Percentiles rank a stretch among this genome's conserved stretches.
Conservation (phyloP, 2,113 vertebrate genomes). For the cat (Felis catus) region DNA sequence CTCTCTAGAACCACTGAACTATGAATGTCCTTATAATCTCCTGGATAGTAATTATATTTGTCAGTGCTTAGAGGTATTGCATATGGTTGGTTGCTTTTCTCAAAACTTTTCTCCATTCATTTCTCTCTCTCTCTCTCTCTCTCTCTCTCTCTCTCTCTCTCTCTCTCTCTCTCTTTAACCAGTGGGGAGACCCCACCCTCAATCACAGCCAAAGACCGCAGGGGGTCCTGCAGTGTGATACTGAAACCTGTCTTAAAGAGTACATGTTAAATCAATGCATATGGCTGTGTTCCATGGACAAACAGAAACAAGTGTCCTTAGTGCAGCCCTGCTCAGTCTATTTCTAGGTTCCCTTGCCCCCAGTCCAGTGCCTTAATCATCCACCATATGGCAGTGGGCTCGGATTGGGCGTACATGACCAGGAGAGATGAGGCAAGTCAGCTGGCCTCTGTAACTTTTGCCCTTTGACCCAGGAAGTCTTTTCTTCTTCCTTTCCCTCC, state of each 20-base stretch:
- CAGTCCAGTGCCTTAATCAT: background rate
- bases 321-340: background rate
- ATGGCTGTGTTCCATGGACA: background rate
- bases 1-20: background rate
- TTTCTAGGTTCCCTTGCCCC: background rate
- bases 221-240: background rate
- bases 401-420: accelerated
- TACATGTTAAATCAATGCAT: background rate
- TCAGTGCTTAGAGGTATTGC: background rate
- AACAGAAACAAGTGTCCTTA: background rate
- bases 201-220: background rate
- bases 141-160: background rate
- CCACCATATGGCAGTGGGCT: background rate
- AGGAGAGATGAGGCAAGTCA: background rate
- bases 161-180: background rate
- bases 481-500: background rate
- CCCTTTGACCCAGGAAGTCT: background rate
- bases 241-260: background rate
- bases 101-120: background rate
- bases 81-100: background rate
- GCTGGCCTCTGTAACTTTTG: background rate
- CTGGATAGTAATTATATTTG: background rate
- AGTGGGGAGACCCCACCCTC: background rate
- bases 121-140: background rate
- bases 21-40: background rate